phyloP scores from a whole-genome alignment of 1,140 invertebrate genomes.

The Cherax destructor region DNA sequence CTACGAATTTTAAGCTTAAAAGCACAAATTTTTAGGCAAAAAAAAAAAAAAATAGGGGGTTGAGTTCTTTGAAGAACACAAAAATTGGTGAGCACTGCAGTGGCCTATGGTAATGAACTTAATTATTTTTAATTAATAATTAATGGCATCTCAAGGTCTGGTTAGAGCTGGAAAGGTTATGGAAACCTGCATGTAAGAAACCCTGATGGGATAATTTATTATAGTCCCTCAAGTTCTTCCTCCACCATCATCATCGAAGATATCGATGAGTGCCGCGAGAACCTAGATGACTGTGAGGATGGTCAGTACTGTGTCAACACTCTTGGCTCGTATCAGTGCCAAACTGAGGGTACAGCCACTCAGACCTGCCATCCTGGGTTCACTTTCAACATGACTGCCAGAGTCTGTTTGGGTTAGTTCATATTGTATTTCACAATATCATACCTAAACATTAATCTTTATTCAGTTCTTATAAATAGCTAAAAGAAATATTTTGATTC shows the following conservation, averaged over 20 bases:
- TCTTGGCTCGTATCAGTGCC: constrained; percentile 42
- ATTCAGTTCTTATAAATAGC: too few relatives aligned
- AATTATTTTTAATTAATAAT: background rate
- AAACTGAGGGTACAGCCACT: background rate
- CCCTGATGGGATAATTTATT: background rate
- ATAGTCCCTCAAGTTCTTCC: constrained; percentile 7
- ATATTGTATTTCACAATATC: background rate
- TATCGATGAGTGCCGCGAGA: constrained; percentile 25
- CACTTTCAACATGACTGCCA: constrained; percentile 35
- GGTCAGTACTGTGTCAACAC: constrained; percentile 28
- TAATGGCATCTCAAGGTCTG: background rate
- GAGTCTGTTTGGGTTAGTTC: constrained; percentile 40
- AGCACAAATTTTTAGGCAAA: too few relatives aligned
- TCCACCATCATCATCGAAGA: constrained; percentile 1
- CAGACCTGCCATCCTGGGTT: constrained; percentile 47
- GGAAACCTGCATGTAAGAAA: background rate
- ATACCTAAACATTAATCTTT: too few relatives aligned
- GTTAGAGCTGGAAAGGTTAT: background rate
- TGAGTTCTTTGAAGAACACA: too few relatives aligned
- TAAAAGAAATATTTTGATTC: too few relatives aligned
- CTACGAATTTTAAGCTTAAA: too few relatives aligned
- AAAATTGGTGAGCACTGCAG: too few relatives aligned
- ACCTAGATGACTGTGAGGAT: constrained; percentile 21
- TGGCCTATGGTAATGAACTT: too few relatives aligned
- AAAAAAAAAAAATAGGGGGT: too few relatives aligned